phyloP scores from a whole-genome alignment of 2,797 vertebrate genomes.

The Lepilemur ruficaudatus region DNA sequence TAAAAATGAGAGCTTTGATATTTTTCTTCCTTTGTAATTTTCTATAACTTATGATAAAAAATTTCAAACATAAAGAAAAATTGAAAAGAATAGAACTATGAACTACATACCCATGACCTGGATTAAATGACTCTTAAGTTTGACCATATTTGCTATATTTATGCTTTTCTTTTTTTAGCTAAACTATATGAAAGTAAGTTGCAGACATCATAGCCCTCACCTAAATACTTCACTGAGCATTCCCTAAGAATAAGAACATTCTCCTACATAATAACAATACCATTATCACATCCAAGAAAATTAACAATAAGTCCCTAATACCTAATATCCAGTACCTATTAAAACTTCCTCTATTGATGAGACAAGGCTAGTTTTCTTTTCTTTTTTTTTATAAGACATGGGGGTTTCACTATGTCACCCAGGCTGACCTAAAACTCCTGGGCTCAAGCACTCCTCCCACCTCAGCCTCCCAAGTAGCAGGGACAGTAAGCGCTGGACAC shows the following conservation, averaged over 20 bases:
- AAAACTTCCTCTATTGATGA: slow-evolving; percentile 9
- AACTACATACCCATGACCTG: background rate
- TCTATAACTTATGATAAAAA: background rate
- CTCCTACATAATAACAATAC: background rate
- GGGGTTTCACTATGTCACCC: background rate
- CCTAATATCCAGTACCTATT: slow-evolving; percentile 28
- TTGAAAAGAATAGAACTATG: slow-evolving; percentile 41
- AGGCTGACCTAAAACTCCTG: background rate
- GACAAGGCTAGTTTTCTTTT: background rate
- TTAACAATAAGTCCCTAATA: background rate
- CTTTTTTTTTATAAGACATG: background rate
- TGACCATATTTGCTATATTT: slow-evolving; percentile 14
- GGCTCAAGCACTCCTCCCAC: background rate
- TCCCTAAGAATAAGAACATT: background rate
- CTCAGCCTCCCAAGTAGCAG: background rate
- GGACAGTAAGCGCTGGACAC: background rate
- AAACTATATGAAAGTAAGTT: slow-evolving; percentile 45
- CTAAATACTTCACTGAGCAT: background rate
- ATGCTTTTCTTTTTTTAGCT: background rate
- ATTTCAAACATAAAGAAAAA: slow-evolving; percentile 10
- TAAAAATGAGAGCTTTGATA: slow-evolving; percentile 14
- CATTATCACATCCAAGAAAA: slow-evolving; percentile 22
- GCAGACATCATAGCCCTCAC: background rate
- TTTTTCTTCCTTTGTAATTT: slow-evolving; percentile 49
- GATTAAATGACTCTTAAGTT: slow-evolving; percentile 41